Evolutionary conservation across 2,888 invertebrate genomes (phyloP), one percentile per base, ranked within the genome.

Genomic region (Oligia strigilis): DNA sequence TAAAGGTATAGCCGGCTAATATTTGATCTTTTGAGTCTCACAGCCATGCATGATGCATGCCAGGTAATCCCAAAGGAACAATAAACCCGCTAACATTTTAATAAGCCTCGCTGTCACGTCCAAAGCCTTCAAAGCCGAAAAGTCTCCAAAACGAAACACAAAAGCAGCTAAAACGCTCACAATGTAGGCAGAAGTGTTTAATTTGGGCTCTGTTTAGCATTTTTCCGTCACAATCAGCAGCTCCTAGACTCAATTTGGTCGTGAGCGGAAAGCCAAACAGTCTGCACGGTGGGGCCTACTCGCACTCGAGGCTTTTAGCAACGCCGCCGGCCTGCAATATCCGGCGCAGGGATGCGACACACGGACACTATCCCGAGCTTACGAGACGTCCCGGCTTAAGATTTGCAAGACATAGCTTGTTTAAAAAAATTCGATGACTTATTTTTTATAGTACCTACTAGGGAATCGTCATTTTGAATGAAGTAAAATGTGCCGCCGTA

Each of bases 121-220:
- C 43, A 69, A 69, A 74, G 84, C 75, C 55, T 72, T 78, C 66
- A 84, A 84, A 84, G 84, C 82, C 69, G 52, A 80, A 82, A 86
- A 60, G 60, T 81, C 14, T 74, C 60, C 52, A 81, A 85, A 80
- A 84, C 62, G 62, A 81, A 72, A 77, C 77, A 89, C 80, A 80
- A 84, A 83, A 83, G 43, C 69, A 69, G 77, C 85, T 80, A 67
- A 81, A 81, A 76, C 80, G 74, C 78, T 81, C 84, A 69, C 82
- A 72, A 72, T 78, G 29, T 60, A 76, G 73, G 71, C 79, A 75
- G 67, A 65, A 79, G 83, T 84, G 83, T 88, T 89, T 90, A 90
- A 90, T 89, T 89, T 87, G 80, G 83, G 81, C 81, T 72, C 88
- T 88, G 88, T 85, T 91, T 90, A 89, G 89, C 92, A 91, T 92